Percentiles rank a stretch among this genome's conserved stretches.
Evolutionary conservation across 2,888 invertebrate species (phyloP).

Genomic region (Conchocele bisecta): DNA sequence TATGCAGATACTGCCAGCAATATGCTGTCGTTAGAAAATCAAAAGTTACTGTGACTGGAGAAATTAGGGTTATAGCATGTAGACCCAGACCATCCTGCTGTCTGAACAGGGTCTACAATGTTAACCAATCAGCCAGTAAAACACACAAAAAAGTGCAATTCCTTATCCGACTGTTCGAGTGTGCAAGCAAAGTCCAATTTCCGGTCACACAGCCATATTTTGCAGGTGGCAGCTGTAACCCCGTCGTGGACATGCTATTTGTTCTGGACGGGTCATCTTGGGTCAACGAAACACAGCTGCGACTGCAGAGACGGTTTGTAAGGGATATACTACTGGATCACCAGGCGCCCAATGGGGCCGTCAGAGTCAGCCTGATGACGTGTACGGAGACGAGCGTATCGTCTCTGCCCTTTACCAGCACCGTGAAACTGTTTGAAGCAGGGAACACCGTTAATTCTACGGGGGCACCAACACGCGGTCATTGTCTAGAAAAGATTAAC

Average conservation of each 20-base stretch:
- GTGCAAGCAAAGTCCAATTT: no score
- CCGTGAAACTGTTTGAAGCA: conserved; percentile 4
- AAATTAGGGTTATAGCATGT: no score
- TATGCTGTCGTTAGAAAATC: no score
- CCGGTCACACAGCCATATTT: no score
- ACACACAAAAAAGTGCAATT: not conserved
- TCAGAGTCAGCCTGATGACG: conserved; percentile 5
- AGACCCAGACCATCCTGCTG: no score
- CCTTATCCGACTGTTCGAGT: not conserved
- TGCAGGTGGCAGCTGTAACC: conserved; percentile 28
- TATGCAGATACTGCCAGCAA: no score
- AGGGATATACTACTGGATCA: conserved; percentile 9
- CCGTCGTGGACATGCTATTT: conserved; percentile 35
- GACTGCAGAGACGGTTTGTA: conserved; percentile 21
- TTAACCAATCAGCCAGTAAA: no score
- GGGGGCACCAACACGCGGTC: not conserved
- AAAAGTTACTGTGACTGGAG: no score
- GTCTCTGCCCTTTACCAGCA: conserved; percentile 13
- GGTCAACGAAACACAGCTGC: conserved; percentile 14
- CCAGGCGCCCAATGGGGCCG: conserved; percentile 32
- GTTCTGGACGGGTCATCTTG: conserved; percentile 32
- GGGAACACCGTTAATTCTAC: not conserved
- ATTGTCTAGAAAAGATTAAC: conserved; percentile 25
- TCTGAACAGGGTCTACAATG: no score
- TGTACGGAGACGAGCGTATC: conserved; percentile 14